These are phyloP conservation scores for Drosophila picticornis DNA, from an alignment of 2,888 invertebrate genomes.

Conservation along the genomic window DNA sequence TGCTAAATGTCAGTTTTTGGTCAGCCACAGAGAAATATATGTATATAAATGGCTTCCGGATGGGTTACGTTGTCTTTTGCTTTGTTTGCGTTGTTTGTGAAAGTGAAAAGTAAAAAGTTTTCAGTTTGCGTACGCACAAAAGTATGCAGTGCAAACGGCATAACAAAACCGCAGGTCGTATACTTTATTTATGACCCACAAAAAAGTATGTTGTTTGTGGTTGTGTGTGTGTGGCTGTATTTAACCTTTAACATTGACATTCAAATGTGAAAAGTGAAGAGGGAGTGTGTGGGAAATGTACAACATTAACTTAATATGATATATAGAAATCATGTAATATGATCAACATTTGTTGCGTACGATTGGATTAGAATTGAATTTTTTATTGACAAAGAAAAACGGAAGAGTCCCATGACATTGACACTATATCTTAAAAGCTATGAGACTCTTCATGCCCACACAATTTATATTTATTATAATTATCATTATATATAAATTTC, in stretches of 20 bases:
- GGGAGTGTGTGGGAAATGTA: conserved; percentile 4
- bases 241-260: conserved; percentile 14
- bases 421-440: neutral
- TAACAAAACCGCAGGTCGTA: conserved; percentile 34
- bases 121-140: conserved; percentile 23
- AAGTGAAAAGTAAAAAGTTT: conserved; percentile 61
- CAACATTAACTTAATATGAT: conserved; percentile 7
- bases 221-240: neutral
- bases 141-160: conserved; percentile 22
- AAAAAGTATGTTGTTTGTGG: neutral
- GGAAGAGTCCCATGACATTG: neutral
- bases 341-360: conserved; percentile 1
- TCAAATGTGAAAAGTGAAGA: conserved; percentile 20
- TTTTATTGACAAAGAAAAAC: neutral
- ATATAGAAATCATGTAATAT: conserved; percentile 9
- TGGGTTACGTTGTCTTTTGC: conserved; percentile 1
- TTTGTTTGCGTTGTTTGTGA: conserved; percentile 36
- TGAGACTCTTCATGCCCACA: neutral
- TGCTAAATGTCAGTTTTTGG: conserved; percentile 57
- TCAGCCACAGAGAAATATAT: conserved; percentile 42
- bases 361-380: neutral
- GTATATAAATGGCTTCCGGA: conserved; percentile 22
- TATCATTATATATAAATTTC: neutral
- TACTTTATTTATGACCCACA: conserved; percentile 49
- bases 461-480: neutral